Conservation (phyloP, 2,888 invertebrate genomes). For the Diaperis boleti region DNA sequence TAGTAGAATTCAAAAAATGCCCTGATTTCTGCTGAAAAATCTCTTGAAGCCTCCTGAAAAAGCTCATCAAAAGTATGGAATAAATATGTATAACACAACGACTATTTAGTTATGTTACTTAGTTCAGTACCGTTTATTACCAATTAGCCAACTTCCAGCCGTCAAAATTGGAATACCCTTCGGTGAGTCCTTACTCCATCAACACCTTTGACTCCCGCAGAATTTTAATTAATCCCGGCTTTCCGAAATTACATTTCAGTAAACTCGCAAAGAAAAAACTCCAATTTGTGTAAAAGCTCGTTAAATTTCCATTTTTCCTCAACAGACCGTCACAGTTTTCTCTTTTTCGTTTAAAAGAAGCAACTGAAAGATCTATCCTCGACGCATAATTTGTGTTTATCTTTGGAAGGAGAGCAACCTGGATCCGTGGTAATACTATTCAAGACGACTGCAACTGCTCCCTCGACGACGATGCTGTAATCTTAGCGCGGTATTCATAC, state of each 20-base stretch:
- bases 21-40: too few relatives aligned
- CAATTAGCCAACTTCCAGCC: too few relatives aligned
- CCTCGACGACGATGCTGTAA: conserved; percentile 56
- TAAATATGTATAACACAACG: too few relatives aligned
- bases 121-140: too few relatives aligned
- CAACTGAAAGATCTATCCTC: conserved; percentile 45
- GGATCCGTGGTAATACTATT: conserved; percentile 53
- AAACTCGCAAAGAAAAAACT: conserved; percentile 1
- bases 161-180: too few relatives aligned
- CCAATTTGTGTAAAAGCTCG: conserved; percentile 17
- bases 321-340: conserved; percentile 5
- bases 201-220: too few relatives aligned
- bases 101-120: too few relatives aligned
- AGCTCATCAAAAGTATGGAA: too few relatives aligned
- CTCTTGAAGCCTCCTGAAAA: too few relatives aligned
- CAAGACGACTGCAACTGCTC: conserved; percentile 55
- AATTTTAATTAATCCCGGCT: conserved; percentile 11
- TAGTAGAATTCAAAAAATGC: too few relatives aligned
- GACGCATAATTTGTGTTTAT: conserved; percentile 55
- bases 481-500: conserved; percentile 53
- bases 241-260: not conserved
- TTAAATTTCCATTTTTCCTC: conserved; percentile 35
- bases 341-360: conserved; percentile 14
- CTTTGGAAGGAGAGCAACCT: conserved; percentile 45
- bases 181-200: too few relatives aligned